Base-by-base conservation (phyloP, 2,113 vertebrate genomes). In the Podarcis raffonei region DNA sequence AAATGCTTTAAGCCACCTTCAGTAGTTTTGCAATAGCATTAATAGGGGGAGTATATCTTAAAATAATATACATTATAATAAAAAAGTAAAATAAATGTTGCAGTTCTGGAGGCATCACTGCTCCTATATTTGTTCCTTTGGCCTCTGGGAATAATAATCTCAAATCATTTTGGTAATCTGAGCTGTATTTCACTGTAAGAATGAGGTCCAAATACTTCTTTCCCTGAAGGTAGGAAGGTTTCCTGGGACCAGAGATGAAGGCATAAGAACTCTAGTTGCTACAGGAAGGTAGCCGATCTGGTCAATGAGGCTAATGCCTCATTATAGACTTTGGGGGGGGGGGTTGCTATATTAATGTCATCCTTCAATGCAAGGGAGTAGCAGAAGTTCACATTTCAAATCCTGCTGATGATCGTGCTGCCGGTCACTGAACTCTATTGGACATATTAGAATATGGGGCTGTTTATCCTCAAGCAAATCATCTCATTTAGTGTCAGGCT, bases 391-490 rank as follows among this genome's bases (percentile, higher is more conserved):
- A 88, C 42, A 20, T 16, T 66, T 76, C 71, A 83, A 30, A 75
- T 88, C 35, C 37, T 88, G 71, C 68, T 81, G 77, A 37, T 71
- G 30, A 6, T 66, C 59, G 48, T 59, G 22, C 23, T 76, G 27
- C 71, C 25, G 57, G 57, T 88, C 87, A 88, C 22, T 83, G 71
- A 83, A 76, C 80, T 83, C 71, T 81, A 27, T 25, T 68, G 25
- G 69, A n/a, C 32, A 25, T 13, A 23, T 78, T 80, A 76, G 23
- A 30, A 37, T 12, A 65, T 66, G 39, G 16, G 35, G 3, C 16
- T 57, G 2, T 79, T 93, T 37, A 65, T 84, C 42, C 39, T 90
- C 65, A 81, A 68, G 68, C 62, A 48, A 81, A 81, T 37, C 25
- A 30, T 76, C 57, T 68, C 42, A 32, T 83, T 72, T 66, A 79